Base-by-base conservation (phyloP, 1,140 invertebrate genomes). In the Pinna nobilis region DNA sequence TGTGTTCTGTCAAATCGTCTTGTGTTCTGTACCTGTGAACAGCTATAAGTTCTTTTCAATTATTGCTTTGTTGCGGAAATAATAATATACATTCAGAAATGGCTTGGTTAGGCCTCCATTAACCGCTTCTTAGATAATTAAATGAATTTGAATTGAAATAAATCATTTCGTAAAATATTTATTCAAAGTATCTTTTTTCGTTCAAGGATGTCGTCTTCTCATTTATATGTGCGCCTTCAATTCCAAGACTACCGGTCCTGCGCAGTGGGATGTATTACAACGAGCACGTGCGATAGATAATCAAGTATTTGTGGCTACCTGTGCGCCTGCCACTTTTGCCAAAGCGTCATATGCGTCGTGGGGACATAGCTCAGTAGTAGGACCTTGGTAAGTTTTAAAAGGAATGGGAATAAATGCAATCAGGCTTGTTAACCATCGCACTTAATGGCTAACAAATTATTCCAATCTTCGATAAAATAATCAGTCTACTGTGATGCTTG, bases 281-380 rank as follows among this genome's bases (percentile, higher is more conserved):
- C 18, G 59, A 39, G 68, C 68, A 50, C 41, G 68, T 44, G 68
- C 68, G 11, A 63, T 70, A 13, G 68, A 70, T 28, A 70, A 70
- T 30, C 39, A 70, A 37, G 33, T 63, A 3, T 70, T 51, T 30
- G 33, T 63, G 11, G 59, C 47, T n/a, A 33, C 55, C 2, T 57
- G 57, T 3, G 61, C 68, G 3, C 37, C 57, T 0, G 33, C 68
- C 0, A 0, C n/a, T 9, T 57, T 61, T 39, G 44, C 61, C n/a
- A 39, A n/a, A 13, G 41, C 44, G 7, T 25, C 32, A 13, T 63
- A 61, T 20, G 57, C 39, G 4, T 20, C 68, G 1, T 70, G 68
- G 47, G 68, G 68, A 20, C 68, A 70, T 35, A 70, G 68, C 9
- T 23, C 57, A 2, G 47, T 70, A 6, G 47, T 63, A 3, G 33